Conservation (phyloP, 2,113 vertebrate genomes). For the Columba livia region DNA sequence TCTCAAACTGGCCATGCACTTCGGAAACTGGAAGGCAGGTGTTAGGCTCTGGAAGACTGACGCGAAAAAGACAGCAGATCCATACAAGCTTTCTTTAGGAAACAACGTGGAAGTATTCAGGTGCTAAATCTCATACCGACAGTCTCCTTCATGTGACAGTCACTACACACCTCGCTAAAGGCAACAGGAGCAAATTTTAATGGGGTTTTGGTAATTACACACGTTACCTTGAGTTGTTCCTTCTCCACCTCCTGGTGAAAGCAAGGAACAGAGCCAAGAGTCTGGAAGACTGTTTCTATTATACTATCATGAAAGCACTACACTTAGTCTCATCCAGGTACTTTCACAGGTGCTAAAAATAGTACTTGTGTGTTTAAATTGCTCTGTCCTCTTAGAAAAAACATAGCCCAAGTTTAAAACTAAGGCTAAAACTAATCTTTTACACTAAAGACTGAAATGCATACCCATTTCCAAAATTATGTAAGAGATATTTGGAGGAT, state of each 20-base stretch:
- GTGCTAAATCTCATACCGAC: neutral
- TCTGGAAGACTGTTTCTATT: neutral
- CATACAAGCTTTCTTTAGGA: neutral
- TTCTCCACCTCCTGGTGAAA: neutral
- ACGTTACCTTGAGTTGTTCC: neutral
- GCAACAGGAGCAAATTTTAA: neutral
- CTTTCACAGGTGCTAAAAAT: neutral
- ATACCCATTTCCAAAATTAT: neutral
- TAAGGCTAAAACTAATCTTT: neutral
- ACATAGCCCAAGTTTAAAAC: neutral
- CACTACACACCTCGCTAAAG: neutral
- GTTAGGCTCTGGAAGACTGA: neutral
- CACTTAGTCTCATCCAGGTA: neutral
- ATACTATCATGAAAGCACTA: neutral
- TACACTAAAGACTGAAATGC: neutral
- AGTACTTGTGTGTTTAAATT: neutral
- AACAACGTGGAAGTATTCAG: neutral
- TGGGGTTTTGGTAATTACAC: neutral
- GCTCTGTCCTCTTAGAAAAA: neutral
- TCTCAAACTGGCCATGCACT: neutral
- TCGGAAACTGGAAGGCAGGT: neutral
- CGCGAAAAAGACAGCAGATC: neutral
- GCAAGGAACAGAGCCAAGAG: neutral
- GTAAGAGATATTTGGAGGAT: neutral
- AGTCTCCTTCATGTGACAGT: neutral